These are phyloP conservation scores for Charanyca ferruginea DNA, from an alignment of 2,888 invertebrate genomes.

Conservation along the genomic window DNA sequence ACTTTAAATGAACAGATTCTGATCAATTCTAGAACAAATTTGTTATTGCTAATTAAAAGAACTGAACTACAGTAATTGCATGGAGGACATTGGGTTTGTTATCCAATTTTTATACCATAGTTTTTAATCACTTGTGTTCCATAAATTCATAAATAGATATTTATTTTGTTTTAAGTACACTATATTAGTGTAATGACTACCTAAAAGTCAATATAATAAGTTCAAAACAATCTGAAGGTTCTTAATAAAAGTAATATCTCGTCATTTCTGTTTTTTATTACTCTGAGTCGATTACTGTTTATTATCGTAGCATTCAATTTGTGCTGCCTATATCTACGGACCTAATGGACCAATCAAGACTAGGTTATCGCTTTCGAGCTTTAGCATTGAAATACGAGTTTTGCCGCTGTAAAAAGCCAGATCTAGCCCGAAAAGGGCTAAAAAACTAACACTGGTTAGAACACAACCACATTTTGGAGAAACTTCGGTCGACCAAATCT, in stretches of 20 bases:
- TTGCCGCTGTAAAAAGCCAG: too few relatives aligned
- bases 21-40: conserved; percentile 63
- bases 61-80: conserved; percentile 42
- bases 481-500: too few relatives aligned
- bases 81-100: conserved; percentile 11
- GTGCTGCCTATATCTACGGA: too few relatives aligned
- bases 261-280: conserved; percentile 44
- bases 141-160: conserved; percentile 67
- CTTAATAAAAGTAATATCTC: conserved; percentile 74
- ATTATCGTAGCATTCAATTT: too few relatives aligned
- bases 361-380: too few relatives aligned
- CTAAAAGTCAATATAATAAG: conserved; percentile 70
- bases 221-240: conserved; percentile 77
- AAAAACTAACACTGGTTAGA: too few relatives aligned
- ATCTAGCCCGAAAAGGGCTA: too few relatives aligned
- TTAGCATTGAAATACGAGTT: too few relatives aligned
- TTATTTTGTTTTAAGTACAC: conserved; percentile 85
- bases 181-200: conserved; percentile 89
- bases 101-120: conserved; percentile 21
- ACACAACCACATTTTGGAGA: too few relatives aligned
- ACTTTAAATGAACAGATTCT: conserved; percentile 37
- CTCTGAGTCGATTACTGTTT: background rate
- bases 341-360: too few relatives aligned
- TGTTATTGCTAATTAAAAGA: conserved; percentile 39
- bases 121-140: conserved; percentile 40